Base-by-base conservation (phyloP, 2,797 vertebrate species). In the Rhadinocentrus ornatus region DNA sequence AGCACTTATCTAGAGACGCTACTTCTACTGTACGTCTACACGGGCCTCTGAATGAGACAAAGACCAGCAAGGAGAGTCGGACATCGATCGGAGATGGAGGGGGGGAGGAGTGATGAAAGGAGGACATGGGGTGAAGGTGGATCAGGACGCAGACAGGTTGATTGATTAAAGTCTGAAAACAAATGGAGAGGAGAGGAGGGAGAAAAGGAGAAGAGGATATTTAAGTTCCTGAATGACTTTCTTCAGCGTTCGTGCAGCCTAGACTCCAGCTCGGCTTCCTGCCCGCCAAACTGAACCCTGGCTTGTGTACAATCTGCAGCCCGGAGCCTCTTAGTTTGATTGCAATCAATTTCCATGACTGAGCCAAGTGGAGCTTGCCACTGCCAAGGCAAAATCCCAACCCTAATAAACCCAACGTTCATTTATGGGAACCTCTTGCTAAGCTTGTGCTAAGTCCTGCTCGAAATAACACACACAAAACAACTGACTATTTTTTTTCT, bases 311-410 rank as follows among this genome's bases (percentile, higher is more conserved):
- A 62, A 77, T 81, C 89, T 82, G 85, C 73, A 80, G 66, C 83
- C 82, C 80, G 26, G 74, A 87, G 73, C 86, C 88, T 88, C 78
- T 92, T 88, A 88, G 89, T 83, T 66, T 86, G 89, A 92, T 92
- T 85, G 79, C 84, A 86, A 89, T 91, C 89, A 87, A 86, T 88
- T 90, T 86, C 84, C 77, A 73, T 26, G 64, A 79, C 66, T 2
- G 48, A 79, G 86, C 85, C 85, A 88, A 90, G 80, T 67, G 78
- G 64, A 70, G 77, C 64, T 55, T 13, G 52, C 66, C 70, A 27
- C 52, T 63, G 80, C 82, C 80, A 77, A 77, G 64, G 70, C 59
- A n/a, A 64, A 79, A 73, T 68, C 77, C 69, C 75, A 75, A 75
- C 86, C 75, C 80, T 65, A 61, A 87, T 83, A 81, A 89, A 35